These are phyloP conservation scores for Trissoscelio sp. DNA, from an alignment of 2,888 invertebrate species.

Conservation along the genomic window DNA sequence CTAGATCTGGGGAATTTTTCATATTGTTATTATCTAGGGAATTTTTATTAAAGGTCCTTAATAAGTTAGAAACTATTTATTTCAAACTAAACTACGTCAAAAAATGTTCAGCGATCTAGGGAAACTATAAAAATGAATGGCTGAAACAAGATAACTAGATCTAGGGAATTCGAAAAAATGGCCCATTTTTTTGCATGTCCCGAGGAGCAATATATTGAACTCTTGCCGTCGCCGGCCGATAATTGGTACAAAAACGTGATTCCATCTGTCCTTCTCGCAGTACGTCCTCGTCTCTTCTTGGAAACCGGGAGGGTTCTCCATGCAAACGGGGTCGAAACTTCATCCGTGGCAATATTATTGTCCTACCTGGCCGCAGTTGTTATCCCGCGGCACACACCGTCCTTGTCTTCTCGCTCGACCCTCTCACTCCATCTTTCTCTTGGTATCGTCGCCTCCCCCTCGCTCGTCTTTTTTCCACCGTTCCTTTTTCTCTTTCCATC, in stretches of 20 bases:
- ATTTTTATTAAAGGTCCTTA: too few relatives aligned
- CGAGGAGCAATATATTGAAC: slow-evolving; percentile 49
- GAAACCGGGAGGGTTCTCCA: slow-evolving; percentile 71
- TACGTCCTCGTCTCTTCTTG: slow-evolving; percentile 78
- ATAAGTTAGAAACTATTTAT: too few relatives aligned
- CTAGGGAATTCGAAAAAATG: slow-evolving; percentile 17
- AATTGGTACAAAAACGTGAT: slow-evolving; percentile 74
- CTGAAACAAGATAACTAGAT: too few relatives aligned
- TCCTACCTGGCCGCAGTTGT: slow-evolving; percentile 70
- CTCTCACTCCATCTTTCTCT: slow-evolving; percentile 27
- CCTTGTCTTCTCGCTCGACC: slow-evolving; percentile 19
- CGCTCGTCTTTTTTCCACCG: slow-evolving; percentile 10
- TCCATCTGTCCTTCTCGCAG: slow-evolving; percentile 58
- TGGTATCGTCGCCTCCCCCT: slow-evolving; percentile 6
- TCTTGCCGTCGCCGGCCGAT: slow-evolving; percentile 61
- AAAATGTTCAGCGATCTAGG: too few relatives aligned
- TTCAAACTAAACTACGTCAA: too few relatives aligned
- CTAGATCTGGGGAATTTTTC: neutral
- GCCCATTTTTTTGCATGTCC: slow-evolving; percentile 19
- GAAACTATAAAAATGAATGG: too few relatives aligned
- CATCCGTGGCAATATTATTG: slow-evolving; percentile 75
- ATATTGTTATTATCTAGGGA: too few relatives aligned
- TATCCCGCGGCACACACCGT: slow-evolving; percentile 47
- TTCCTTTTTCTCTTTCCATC: slow-evolving; percentile 27
- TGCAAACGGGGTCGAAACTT: slow-evolving; percentile 77